Evolutionary conservation across 2,113 vertebrate species (phyloP).

Genomic region (Heteronetta atricapilla): DNA sequence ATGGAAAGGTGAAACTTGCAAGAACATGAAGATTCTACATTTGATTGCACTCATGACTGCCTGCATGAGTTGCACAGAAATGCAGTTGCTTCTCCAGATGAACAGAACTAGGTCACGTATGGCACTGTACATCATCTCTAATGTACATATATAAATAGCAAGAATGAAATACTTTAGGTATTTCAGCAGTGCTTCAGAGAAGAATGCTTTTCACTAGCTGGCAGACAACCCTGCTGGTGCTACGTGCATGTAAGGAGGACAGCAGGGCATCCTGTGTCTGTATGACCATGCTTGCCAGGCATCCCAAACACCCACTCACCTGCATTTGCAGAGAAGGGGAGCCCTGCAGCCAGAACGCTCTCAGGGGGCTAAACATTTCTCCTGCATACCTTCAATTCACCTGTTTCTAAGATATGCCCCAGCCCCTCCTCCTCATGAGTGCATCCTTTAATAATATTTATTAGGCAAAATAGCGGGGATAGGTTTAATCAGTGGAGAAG

Average conservation of each 20-base stretch:
- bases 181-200: too few relatives aligned
- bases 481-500: background rate
- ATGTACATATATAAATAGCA: background rate
- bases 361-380: background rate
- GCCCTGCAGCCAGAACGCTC: background rate
- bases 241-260: too few relatives aligned
- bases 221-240: background rate
- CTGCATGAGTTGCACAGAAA: background rate
- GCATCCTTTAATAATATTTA: background rate
- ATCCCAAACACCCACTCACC: accelerated
- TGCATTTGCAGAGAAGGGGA: accelerated
- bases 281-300: accelerated
- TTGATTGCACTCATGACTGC: accelerated
- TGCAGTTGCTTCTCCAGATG: accelerated
- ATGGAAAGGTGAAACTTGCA: background rate
- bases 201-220: background rate
- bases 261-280: background rate
- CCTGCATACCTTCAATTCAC: background rate
- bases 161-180: background rate
- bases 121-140: background rate
- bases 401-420: background rate
- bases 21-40: background rate
- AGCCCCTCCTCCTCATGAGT: background rate
- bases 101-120: background rate
- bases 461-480: background rate